Evolutionary conservation across 2,888 invertebrate genomes (phyloP), one percentile per base, ranked within the genome.

Genomic region (Byasa hedistus): DNA sequence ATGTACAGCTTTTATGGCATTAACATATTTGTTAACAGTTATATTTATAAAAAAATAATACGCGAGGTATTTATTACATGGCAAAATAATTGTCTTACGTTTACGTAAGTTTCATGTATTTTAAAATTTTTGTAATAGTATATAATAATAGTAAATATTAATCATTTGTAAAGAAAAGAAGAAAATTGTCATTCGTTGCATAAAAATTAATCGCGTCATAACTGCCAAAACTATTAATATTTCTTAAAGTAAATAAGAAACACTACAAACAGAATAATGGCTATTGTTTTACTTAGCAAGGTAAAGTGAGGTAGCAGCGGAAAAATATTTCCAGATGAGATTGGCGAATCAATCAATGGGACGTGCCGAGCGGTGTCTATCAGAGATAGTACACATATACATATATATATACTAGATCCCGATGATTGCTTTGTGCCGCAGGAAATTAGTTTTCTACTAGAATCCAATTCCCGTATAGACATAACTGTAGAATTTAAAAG

Each of bases 391-490:
- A 80, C 79, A 83, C 80, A 83, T 36, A 36, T 36, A n/a, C n/a
- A n/a, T n/a, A n/a, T n/a, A 44, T 44, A 19, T 44, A 44, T 79
- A 77, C 21, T 52, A 52, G 76, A 75, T 75, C 74, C 74, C 73
- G 76, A 72, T 82, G 84, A 89, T 89, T 86, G 88, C 88, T 86
- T 87, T 87, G 86, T 86, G 82, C 83, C 80, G 69, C 85, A 87
- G 88, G 89, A 89, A 89, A 90, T 89, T 88, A 87, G 86, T 89
- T 89, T 85, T 75, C 75, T 84, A 85, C 81, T 86, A 79, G 82
- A 66, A 65, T 68, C 27, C 52, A 63, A 66, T 57, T 61, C 55
- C 56, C 56, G 27, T 27, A 56, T 48, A 68, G 44, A 58, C n/a
- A 58, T 36, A 52, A 66, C 23, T 51, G 39, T 44, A 39, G 32